phyloP scores from a whole-genome alignment of 2,113 vertebrate species.

The Tapirus terrestris region DNA sequence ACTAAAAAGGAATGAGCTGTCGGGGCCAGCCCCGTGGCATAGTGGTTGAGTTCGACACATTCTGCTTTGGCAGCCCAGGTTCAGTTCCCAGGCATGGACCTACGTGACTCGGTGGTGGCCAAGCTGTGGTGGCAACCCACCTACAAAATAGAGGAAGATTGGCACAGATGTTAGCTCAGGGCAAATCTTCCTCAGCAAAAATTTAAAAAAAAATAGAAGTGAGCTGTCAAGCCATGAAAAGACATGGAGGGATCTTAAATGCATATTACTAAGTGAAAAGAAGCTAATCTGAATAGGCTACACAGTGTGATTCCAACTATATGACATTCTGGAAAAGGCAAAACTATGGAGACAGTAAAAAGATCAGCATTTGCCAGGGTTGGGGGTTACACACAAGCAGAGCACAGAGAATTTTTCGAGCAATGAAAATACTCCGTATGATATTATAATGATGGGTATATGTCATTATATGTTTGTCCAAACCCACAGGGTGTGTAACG shows the following conservation, averaged over 20 bases:
- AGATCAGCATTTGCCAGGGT: neutral
- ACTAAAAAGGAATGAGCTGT: neutral
- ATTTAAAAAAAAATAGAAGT: too few species aligned
- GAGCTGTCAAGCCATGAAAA: neutral
- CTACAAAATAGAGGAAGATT: too few species aligned
- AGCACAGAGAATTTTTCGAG: neutral
- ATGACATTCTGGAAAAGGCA: neutral
- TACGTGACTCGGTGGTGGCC: too few species aligned
- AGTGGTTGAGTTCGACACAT: too few species aligned
- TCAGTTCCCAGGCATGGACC: too few species aligned
- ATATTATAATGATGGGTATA: neutral
- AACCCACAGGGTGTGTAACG: neutral
- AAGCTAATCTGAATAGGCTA: neutral
- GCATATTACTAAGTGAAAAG: neutral
- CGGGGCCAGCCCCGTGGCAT: too few species aligned
- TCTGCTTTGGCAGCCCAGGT: too few species aligned
- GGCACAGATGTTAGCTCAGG: too few species aligned
- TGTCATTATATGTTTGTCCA: neutral
- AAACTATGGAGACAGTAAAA: neutral
- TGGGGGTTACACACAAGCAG: neutral
- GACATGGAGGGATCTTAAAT: neutral
- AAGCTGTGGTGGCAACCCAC: too few species aligned
- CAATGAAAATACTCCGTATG: neutral
- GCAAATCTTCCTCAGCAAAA: too few species aligned
- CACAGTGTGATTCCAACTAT: neutral